Conservation (phyloP, 1,140 invertebrate species). For the Melipona quadrifasciata region DNA sequence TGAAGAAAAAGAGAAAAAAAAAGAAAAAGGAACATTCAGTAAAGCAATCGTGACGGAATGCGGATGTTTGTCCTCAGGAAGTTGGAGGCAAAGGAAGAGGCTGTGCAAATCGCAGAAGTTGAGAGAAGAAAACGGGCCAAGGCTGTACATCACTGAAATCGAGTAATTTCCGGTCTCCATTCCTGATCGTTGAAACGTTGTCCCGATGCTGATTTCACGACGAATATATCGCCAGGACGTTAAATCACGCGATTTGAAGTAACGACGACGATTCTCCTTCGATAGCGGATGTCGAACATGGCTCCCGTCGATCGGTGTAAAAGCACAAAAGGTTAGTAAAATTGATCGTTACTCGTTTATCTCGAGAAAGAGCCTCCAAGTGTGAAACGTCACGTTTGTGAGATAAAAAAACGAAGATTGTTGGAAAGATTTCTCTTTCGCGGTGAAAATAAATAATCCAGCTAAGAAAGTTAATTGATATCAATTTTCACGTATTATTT, state of each 20-base stretch:
- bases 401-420: background rate
- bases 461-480: background rate
- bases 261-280: background rate
- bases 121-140: constrained; percentile 23
- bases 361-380: background rate
- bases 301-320: background rate
- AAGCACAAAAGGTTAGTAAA: constrained; percentile 39
- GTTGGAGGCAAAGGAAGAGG: constrained; percentile 1
- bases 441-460: background rate
- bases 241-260: constrained; percentile 8
- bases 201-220: background rate
- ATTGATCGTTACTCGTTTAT: constrained; percentile 16
- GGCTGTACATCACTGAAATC: constrained; percentile 11
- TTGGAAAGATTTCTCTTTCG: background rate
- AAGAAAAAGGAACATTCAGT: background rate
- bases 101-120: background rate
- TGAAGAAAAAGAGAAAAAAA: too few species aligned
- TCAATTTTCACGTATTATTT: background rate
- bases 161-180: constrained; percentile 29
- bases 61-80: constrained; percentile 49
- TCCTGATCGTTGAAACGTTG: background rate
- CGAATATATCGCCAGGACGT: background rate
- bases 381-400: background rate
- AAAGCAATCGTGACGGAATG: background rate
- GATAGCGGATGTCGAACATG: background rate